Evolutionary conservation across 2,888 invertebrate genomes (phyloP).

Genomic region (Notodonta ziczac): DNA sequence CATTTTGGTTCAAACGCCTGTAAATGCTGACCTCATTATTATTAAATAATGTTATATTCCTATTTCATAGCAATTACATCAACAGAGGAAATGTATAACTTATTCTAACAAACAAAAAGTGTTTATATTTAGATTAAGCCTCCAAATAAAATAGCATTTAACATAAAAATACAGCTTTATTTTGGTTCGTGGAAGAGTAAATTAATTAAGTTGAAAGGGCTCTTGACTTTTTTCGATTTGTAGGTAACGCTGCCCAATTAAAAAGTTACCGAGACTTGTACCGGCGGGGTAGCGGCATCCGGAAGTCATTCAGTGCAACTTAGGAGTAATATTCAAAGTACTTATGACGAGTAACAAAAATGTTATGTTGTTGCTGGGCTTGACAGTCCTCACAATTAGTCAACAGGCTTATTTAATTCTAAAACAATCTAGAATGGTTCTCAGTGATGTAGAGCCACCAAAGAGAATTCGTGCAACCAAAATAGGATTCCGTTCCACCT

Average conservation of each 20-base stretch:
- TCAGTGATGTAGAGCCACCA: background rate
- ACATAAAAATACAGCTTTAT: slow-evolving; percentile 45
- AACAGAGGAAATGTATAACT: background rate
- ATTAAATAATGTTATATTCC: background rate
- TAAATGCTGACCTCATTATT: slow-evolving; percentile 11
- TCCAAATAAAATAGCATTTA: slow-evolving; percentile 40
- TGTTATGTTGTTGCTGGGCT: background rate
- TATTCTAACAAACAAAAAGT: slow-evolving; percentile 3
- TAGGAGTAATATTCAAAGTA: slow-evolving; percentile 47
- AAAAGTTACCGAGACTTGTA: slow-evolving; percentile 65
- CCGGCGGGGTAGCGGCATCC: slow-evolving; percentile 55
- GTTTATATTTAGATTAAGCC: slow-evolving; percentile 33
- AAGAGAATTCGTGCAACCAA: background rate
- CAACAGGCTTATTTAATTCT: background rate
- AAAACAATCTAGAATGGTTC: too few species aligned
- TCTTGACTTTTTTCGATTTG: slow-evolving; percentile 65
- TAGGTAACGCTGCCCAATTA: slow-evolving; percentile 64
- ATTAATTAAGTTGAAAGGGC: slow-evolving; percentile 68
- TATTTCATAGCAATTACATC: background rate
- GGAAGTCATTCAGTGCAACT: slow-evolving; percentile 48
- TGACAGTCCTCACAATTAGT: background rate
- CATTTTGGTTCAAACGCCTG: slow-evolving; percentile 13
- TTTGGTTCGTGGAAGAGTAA: slow-evolving; percentile 57
- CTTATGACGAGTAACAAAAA: slow-evolving; percentile 17
- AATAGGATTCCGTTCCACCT: background rate